Evolutionary conservation across 2,888 invertebrate genomes (phyloP), one percentile per base, ranked within the genome.

Genomic region (Xestia rhomboidea): DNA sequence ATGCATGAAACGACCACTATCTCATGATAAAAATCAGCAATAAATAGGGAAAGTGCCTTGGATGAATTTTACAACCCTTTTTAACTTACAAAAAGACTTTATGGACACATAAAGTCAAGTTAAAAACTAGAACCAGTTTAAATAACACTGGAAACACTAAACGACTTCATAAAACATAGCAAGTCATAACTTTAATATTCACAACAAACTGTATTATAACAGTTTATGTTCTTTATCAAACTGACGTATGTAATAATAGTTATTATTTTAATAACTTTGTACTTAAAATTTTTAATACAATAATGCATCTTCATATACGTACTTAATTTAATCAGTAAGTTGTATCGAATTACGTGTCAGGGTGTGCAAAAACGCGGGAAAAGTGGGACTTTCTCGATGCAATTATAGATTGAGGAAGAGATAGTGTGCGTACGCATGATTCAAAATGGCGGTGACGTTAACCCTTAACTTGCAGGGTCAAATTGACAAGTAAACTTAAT

Each of bases 301-400:
- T 15, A 38, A 67, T 44, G 15, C 51, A 66, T 73, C 74, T 78
- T 82, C 66, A 15, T 78, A 66, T 73, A 75, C 18, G 62, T 38
- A 73, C 62, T 73, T 73, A 49, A 70, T 72, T 57, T 68, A 71
- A 75, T 71, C 62, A 80, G 76, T 78, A 67, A 73, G 78, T 82
- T 76, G 77, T 86, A 76, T 77, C 76, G 69, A 78, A 84, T 84
- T 79, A 82, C 75, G 73, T 79, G 63, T 77, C 85, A 82, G 86
- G 90, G 87, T 87, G 90, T 54, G 87, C 84, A 93, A 92, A 93
- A 92, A 92, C 90, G 85, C 89, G 89, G 90, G 90, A 91, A 91
- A 92, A 87, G 84, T 86, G 83, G 86, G 79, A 92, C 91, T 92
- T 93, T 93, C 93, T 89, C 89, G 79, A 83, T 79, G 90, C 88